Conservation (phyloP, 2,797 vertebrate genomes). For the Champsocephalus esox region DNA sequence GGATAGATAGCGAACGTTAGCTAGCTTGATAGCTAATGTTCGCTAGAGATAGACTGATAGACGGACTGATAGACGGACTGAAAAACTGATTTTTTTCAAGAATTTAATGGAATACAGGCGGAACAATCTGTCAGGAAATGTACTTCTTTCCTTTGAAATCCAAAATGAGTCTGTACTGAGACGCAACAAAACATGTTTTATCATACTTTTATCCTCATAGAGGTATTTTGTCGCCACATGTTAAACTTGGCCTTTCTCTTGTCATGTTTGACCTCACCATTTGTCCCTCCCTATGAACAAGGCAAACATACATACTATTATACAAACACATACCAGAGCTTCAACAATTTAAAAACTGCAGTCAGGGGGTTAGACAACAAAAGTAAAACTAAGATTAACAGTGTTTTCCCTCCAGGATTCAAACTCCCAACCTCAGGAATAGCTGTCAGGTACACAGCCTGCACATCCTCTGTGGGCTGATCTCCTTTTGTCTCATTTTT, state of each 20-base stretch:
- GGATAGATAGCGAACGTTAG: no score
- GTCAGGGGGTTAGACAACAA: neutral
- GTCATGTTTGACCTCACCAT: slow-evolving; percentile 1
- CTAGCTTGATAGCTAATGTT: no score
- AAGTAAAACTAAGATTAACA: neutral
- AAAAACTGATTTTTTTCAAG: no score
- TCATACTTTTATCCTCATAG: neutral
- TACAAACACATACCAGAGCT: neutral
- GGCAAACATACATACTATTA: neutral
- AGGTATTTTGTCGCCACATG: no score
- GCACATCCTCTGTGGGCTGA: slow-evolving; percentile 30
- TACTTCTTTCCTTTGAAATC: neutral
- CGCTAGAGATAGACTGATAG: no score
- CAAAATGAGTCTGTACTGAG: neutral
- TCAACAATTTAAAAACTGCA: neutral
- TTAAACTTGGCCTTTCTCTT: neutral
- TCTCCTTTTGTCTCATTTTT: slow-evolving; percentile 66
- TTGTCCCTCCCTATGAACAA: neutral
- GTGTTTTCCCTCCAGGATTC: slow-evolving; percentile 1
- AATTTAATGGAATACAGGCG: no score
- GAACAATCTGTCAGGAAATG: no score
- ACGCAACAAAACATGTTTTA: neutral
- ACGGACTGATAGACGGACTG: no score
- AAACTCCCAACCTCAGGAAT: slow-evolving; percentile 18
- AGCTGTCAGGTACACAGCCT: slow-evolving; percentile 21